phyloP scores from a whole-genome alignment of 2,888 invertebrate genomes.

The Nemotelus pantherinus region DNA sequence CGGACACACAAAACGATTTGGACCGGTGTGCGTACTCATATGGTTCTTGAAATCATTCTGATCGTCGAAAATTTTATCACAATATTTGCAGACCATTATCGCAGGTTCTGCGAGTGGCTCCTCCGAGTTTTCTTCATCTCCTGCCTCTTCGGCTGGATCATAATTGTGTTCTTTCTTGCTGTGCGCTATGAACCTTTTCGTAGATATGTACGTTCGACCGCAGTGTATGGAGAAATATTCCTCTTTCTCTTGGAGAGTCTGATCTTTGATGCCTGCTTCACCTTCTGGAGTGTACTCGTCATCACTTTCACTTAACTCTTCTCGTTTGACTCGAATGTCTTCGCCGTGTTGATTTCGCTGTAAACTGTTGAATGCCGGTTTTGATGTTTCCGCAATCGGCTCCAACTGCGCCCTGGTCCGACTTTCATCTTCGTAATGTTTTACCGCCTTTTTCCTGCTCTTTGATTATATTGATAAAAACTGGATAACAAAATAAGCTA shows the following conservation, averaged over 20 bases:
- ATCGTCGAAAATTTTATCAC: slow-evolving; percentile 17
- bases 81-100: slow-evolving; percentile 32
- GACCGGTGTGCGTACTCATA: background rate
- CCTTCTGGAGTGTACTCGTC: too few species aligned
- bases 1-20: slow-evolving; percentile 16
- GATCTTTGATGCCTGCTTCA: too few species aligned
- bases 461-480: too few species aligned
- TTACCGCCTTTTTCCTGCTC: too few species aligned
- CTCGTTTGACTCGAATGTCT: too few species aligned
- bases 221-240: slow-evolving; percentile 2
- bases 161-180: background rate
- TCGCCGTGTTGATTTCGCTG: too few species aligned
- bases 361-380: too few species aligned
- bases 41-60: background rate
- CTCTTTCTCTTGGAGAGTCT: background rate
- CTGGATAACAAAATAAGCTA: too few species aligned
- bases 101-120: background rate
- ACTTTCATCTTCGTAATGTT: too few species aligned
- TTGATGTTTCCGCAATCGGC: too few species aligned
- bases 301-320: too few species aligned
- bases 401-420: too few species aligned
- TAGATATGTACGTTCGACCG: background rate
- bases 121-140: background rate
- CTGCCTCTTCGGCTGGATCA: background rate
- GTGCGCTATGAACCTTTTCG: background rate